phyloP scores from a whole-genome alignment of 2,888 invertebrate genomes.

The Dichetophora obliterata region DNA sequence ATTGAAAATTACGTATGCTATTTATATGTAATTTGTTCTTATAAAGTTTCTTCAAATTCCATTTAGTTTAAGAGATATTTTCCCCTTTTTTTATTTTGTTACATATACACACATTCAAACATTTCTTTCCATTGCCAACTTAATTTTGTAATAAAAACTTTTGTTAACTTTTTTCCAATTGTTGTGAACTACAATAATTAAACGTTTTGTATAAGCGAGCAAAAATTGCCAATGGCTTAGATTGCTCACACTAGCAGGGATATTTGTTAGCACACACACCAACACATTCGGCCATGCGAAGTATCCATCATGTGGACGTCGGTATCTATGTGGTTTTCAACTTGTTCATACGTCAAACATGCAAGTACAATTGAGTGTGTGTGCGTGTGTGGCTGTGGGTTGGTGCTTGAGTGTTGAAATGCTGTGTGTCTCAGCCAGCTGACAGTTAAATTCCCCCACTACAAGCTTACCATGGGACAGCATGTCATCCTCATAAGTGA shows the following conservation, averaged over 20 bases:
- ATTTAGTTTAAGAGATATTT: no score
- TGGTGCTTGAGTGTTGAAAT: no score
- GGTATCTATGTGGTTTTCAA: not conserved
- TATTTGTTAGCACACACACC: not conserved
- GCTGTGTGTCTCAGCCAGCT: not conserved
- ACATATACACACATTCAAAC: no score
- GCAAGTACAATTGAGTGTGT: not conserved
- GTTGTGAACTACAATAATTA: not conserved
- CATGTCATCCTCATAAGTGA: not conserved
- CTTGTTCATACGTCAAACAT: not conserved
- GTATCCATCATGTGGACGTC: not conserved
- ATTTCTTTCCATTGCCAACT: not conserved
- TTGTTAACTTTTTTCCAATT: not conserved
- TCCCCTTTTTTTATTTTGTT: no score
- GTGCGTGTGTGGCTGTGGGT: not conserved
- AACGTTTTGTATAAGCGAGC: not conserved
- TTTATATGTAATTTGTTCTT: no score
- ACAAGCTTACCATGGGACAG: not conserved
- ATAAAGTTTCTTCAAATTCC: no score
- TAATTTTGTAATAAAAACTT: not conserved
- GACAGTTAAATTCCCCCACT: constrained; percentile 1
- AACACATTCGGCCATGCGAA: not conserved
- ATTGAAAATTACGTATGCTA: no score
- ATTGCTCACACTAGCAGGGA: no score
- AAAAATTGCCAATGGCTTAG: not conserved